Evolutionary conservation across 37 sponge, comb jelly and placozoan species (phyloP).

Genomic region (Haliclona indistincta): DNA sequence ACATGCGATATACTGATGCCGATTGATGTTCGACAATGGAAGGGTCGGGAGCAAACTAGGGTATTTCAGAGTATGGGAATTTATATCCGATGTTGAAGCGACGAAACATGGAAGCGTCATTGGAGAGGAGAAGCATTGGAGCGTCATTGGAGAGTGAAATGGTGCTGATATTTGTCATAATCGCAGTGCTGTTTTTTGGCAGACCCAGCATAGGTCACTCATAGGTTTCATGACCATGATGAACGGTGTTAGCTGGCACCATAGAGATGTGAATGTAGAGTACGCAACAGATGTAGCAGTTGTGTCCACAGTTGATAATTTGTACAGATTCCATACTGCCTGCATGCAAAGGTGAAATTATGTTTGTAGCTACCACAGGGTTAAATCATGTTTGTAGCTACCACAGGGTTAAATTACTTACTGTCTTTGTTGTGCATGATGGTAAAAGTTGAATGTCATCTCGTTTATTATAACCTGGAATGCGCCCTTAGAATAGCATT

Average conservation of each 20-base stretch:
- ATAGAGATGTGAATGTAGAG: constrained; percentile 28
- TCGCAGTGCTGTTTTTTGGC: constrained; percentile 39
- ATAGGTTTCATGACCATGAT: constrained; percentile 42
- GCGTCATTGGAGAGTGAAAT: too few relatives aligned
- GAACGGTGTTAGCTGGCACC: constrained; percentile 32
- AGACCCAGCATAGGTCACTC: constrained; percentile 58
- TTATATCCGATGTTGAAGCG: too few relatives aligned
- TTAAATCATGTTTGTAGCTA: too few relatives aligned
- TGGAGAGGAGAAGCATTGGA: too few relatives aligned
- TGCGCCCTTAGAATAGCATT: constrained; percentile 36
- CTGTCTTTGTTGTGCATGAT: constrained; percentile 35
- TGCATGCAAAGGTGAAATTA: not conserved
- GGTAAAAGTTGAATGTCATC: constrained; percentile 50
- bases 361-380: too few relatives aligned
- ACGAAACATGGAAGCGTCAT: too few relatives aligned
- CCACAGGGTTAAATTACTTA: too few relatives aligned
- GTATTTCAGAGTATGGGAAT: too few relatives aligned
- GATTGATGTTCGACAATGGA: too few relatives aligned
- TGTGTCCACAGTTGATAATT: constrained; percentile 12
- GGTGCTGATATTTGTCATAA: constrained; percentile 25
- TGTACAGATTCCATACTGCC: constrained; percentile 35
- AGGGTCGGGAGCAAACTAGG: too few relatives aligned
- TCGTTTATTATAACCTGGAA: constrained; percentile 55
- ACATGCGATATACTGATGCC: too few relatives aligned
- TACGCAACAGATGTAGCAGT: constrained; percentile 17